Percentiles rank a stretch among this genome's conserved stretches.
Evolutionary conservation across 2,888 invertebrate species (phyloP).

Genomic region (Pasiphila rectangulata): DNA sequence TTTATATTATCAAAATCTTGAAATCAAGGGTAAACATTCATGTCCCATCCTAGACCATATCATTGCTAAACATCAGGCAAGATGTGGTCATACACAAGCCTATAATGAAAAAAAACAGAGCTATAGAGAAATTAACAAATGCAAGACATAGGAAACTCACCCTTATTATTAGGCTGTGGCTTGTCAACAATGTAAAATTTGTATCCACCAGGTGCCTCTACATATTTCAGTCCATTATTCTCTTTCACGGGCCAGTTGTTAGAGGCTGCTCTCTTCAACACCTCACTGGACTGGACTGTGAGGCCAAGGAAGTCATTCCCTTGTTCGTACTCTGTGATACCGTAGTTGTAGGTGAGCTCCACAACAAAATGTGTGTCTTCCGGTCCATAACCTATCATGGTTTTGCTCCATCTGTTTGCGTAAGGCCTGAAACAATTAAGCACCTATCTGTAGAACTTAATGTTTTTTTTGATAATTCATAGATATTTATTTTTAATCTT

Average conservation of each 20-base stretch:
- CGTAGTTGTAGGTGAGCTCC: constrained; percentile 98
- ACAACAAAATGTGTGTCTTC: constrained; percentile 97
- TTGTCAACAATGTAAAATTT: constrained; percentile 90
- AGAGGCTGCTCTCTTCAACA: constrained; percentile 85
- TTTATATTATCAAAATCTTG: too few species aligned
- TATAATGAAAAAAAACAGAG: too few species aligned
- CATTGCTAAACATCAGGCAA: too few species aligned
- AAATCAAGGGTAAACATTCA: too few species aligned
- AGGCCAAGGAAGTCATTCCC: constrained; percentile 96
- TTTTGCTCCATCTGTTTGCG: constrained; percentile 98
- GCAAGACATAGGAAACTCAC: constrained; percentile 58
- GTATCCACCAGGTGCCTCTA: constrained; percentile 96
- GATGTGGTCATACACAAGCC: too few species aligned
- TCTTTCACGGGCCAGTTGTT: constrained; percentile 87
- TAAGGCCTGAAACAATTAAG: constrained; percentile 88
- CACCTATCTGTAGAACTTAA: neutral
- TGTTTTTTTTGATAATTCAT: too few species aligned
- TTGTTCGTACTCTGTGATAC: constrained; percentile 90
- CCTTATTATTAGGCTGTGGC: constrained; percentile 83
- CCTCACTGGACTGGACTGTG: constrained; percentile 89
- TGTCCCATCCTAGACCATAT: too few species aligned
- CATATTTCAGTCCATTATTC: constrained; percentile 81
- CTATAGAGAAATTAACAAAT: too few species aligned
- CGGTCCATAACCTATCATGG: constrained; percentile 98
- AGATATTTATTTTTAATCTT: too few species aligned